Evolutionary conservation across 2,888 invertebrate genomes (phyloP).

Genomic region (Eupithecia dodoneata): DNA sequence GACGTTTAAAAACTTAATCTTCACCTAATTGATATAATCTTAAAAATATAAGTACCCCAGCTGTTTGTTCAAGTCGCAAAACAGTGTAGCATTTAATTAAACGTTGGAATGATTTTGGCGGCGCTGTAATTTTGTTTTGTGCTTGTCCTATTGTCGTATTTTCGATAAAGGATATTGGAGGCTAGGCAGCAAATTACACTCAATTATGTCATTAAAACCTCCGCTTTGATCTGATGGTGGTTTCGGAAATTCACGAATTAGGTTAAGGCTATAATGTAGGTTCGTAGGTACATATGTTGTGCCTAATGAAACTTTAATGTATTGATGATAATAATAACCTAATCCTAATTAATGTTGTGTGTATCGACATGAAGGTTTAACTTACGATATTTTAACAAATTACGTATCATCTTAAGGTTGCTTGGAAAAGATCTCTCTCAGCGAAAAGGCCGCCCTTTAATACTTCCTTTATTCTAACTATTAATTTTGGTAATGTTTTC

Average conservation of each 20-base stretch:
- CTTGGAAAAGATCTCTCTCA: no score
- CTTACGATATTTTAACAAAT: background rate
- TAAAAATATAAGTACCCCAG: slow-evolving; percentile 11
- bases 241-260: slow-evolving; percentile 32
- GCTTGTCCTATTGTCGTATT: slow-evolving; percentile 61
- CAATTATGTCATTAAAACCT: slow-evolving; percentile 53
- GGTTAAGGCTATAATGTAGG: background rate
- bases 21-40: background rate
- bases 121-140: slow-evolving; percentile 67
- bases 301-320: background rate
- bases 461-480: no score
- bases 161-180: slow-evolving; percentile 58
- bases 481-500: no score
- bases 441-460: no score
- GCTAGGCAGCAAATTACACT: slow-evolving; percentile 55
- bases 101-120: slow-evolving; percentile 62
- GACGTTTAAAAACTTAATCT: background rate
- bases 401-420: no score
- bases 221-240: slow-evolving; percentile 45
- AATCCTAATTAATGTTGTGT: background rate
- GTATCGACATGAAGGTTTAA: background rate
- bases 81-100: slow-evolving; percentile 65
- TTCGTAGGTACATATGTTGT: background rate
- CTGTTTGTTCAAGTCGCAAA: slow-evolving; percentile 17
- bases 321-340: background rate